Evolutionary conservation across 2,113 vertebrate genomes (phyloP).

Genomic region (Rallus limicola): DNA sequence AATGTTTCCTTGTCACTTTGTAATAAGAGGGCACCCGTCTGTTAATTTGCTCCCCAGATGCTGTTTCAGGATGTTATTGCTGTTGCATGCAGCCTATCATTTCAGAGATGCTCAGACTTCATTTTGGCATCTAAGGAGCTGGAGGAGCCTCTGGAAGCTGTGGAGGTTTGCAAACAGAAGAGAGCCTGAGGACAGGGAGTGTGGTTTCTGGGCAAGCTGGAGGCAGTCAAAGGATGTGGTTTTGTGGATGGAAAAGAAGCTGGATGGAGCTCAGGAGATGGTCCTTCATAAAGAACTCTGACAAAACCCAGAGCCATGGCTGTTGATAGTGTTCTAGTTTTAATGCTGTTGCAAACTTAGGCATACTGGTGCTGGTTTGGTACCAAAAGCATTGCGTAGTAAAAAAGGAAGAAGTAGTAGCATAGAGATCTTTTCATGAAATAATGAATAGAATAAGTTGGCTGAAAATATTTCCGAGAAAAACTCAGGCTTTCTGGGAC

Average conservation of each 20-base stretch:
- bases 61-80: background rate
- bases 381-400: background rate
- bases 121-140: slow-evolving; percentile 12
- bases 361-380: background rate
- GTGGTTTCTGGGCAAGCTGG: slow-evolving; percentile 17
- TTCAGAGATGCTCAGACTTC: slow-evolving; percentile 14
- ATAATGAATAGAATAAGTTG: background rate
- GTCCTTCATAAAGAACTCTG: background rate
- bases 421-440: background rate
- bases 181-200: background rate
- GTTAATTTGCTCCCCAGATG: background rate
- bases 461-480: background rate
- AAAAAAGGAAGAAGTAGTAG: background rate
- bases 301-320: background rate
- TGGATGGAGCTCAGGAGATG: background rate
- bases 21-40: background rate
- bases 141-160: background rate
- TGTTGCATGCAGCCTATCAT: background rate
- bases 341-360: background rate
- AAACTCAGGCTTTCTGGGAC: background rate
- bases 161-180: background rate
- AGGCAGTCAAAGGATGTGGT: slow-evolving; percentile 18
- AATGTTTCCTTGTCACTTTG: background rate
- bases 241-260: slow-evolving; percentile 8
- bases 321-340: background rate